Conservation (phyloP, 2,113 vertebrate species). For the Menidia beryllina region DNA sequence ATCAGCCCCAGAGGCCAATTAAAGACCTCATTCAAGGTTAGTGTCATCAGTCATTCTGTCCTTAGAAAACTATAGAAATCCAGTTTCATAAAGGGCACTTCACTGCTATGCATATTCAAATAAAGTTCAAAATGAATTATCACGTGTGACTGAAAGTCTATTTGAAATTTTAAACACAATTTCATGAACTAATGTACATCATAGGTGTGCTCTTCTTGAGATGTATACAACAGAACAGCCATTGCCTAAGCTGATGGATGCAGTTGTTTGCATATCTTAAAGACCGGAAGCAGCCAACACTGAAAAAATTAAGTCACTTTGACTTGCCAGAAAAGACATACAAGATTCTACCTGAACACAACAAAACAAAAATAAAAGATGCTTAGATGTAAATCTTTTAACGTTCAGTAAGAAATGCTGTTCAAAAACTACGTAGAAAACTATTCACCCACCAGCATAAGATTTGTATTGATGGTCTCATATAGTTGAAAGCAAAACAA, state of each 20-base stretch:
- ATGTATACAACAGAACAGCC: too few relatives aligned
- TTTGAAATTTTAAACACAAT: too few relatives aligned
- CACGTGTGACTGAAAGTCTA: background rate
- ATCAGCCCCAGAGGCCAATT: background rate
- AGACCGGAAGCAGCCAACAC: background rate
- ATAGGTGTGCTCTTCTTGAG: too few relatives aligned
- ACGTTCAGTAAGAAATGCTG: background rate
- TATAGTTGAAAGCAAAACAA: conserved; percentile 9
- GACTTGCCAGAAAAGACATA: background rate
- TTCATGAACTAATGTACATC: too few relatives aligned
- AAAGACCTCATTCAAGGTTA: background rate
- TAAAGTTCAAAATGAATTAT: background rate
- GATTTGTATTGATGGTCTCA: background rate
- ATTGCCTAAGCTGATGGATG: too few relatives aligned
- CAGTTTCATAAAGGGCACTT: conserved; percentile 1
- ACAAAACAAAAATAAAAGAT: background rate
- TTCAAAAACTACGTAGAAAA: background rate
- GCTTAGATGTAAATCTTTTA: background rate
- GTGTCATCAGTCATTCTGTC: background rate
- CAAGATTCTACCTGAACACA: background rate
- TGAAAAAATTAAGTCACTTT: background rate
- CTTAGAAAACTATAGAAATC: background rate
- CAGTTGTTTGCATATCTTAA: background rate
- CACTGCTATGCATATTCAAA: background rate
- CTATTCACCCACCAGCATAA: background rate